Conservation (phyloP, 2,797 vertebrate genomes). For the Poecile montanus region DNA sequence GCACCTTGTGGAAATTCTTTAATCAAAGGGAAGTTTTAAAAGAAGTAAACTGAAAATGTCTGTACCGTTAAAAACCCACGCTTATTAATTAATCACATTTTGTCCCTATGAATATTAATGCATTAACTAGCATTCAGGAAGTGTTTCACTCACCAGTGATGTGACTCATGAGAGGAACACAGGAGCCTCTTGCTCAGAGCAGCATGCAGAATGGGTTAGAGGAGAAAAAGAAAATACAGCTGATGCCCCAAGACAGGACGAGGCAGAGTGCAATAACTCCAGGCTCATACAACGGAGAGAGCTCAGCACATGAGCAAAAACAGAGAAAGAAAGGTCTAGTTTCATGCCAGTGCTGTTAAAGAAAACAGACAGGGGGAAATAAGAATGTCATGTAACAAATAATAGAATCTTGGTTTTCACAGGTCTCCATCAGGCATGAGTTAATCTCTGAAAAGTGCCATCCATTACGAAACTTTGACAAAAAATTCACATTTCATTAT, state of each 20-base stretch:
- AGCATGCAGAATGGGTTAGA: slow-evolving; percentile 24
- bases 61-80: background rate
- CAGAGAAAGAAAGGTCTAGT: background rate
- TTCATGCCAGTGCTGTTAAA: background rate
- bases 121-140: background rate
- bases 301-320: background rate
- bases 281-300: background rate
- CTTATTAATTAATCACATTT: slow-evolving; percentile 1
- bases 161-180: slow-evolving; percentile 42
- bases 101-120: background rate
- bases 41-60: background rate
- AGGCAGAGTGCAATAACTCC: background rate
- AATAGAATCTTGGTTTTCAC: background rate
- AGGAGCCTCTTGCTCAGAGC: slow-evolving; percentile 19
- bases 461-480: background rate
- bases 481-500: background rate
- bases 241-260: background rate
- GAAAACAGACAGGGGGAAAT: background rate
- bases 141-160: slow-evolving; percentile 10
- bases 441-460: background rate
- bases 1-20: background rate
- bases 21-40: background rate
- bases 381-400: background rate
- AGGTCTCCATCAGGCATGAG: background rate
- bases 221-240: slow-evolving; percentile 3